phyloP scores from a whole-genome alignment of 2,113 vertebrate genomes.

The Nycticorax nycticorax region DNA sequence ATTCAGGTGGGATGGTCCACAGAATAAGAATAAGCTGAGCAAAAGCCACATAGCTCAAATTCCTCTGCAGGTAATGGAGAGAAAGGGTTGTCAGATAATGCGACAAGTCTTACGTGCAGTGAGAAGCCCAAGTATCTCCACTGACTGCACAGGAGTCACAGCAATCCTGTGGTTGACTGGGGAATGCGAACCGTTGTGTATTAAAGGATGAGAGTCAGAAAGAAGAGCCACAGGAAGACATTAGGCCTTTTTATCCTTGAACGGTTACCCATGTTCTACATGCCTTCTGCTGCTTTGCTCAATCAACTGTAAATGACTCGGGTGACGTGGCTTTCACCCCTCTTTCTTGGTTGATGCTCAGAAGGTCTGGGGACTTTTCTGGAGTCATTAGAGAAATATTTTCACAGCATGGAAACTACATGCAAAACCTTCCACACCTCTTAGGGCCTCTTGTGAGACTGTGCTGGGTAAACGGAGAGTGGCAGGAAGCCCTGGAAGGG shows the following conservation, averaged over 20 bases:
- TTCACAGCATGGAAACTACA: rapidly evolving
- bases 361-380: background rate
- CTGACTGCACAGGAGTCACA: background rate
- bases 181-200: background rate
- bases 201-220: background rate
- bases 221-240: background rate
- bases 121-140: background rate
- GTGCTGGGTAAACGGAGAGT: background rate
- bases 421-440: background rate
- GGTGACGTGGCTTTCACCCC: background rate
- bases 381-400: background rate
- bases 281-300: background rate
- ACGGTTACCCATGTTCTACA: background rate
- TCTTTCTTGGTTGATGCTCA: background rate
- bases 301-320: rapidly evolving
- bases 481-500: background rate
- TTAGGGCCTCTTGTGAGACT: background rate
- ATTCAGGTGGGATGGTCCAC: background rate
- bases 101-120: background rate
- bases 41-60: background rate
- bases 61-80: background rate
- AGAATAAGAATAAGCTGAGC: background rate
- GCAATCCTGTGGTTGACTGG: rapidly evolving
- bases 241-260: background rate
- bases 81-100: too few species aligned